Evolutionary conservation across 35 echinoderm and acorn worm species (phyloP).

Genomic region (Ophioderma brevispina): DNA sequence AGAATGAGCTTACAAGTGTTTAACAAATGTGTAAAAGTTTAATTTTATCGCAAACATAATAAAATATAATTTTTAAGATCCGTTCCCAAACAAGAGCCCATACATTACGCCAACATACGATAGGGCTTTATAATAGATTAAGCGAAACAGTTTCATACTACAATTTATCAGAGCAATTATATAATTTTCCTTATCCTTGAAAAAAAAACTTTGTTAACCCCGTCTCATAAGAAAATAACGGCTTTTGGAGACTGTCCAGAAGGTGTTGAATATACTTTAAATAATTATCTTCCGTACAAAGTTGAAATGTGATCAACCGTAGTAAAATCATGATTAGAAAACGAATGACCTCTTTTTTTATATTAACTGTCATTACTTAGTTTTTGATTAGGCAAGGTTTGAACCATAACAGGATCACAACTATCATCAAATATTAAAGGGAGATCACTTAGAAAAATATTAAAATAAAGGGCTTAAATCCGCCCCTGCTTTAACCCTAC

Average conservation of each 20-base stretch:
- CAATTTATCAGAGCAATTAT: neutral
- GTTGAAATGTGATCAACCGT: neutral
- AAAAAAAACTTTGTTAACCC: no score
- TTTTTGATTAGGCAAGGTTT: neutral
- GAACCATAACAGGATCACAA: neutral
- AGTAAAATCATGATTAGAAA: neutral
- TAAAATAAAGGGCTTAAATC: no score
- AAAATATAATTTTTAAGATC: no score
- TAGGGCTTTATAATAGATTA: neutral
- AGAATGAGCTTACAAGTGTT: no score
- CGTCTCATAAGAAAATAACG: no score
- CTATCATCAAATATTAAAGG: neutral
- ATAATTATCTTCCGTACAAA: neutral
- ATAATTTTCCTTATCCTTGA: no score
- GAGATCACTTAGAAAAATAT: neutral
- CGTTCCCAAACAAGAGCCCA: no score
- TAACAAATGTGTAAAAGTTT: neutral
- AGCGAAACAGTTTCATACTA: neutral
- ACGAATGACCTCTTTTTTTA: neutral
- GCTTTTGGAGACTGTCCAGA: no score
- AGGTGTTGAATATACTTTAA: no score
- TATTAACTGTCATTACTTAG: neutral
- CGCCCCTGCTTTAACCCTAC: no score
- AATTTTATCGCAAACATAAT: neutral
- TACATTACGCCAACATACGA: neutral